Percentiles rank a stretch among this genome's conserved stretches.
These are phyloP conservation scores for Crax fasciolata DNA, from an alignment of 2,797 vertebrate genomes.

Conservation along the genomic window DNA sequence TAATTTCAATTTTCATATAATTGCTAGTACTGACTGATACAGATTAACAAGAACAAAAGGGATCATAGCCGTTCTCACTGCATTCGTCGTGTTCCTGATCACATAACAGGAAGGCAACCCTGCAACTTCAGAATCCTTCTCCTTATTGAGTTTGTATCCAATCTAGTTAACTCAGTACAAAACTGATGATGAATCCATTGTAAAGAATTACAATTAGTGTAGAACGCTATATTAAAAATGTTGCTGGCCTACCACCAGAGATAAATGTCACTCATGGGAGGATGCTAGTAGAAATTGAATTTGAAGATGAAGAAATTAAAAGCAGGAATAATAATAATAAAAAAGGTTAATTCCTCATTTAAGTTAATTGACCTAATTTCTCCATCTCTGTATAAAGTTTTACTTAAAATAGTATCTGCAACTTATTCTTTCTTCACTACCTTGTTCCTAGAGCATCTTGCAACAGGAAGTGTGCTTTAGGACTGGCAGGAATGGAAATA, in stretches of 20 bases:
- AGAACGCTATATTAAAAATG: neutral
- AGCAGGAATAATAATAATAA: neutral
- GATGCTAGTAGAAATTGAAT: accelerated
- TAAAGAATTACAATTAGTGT: neutral
- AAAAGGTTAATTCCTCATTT: neutral
- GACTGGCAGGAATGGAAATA: neutral
- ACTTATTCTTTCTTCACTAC: neutral
- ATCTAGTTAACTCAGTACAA: neutral
- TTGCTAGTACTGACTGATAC: neutral
- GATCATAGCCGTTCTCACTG: neutral
- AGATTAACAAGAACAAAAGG: neutral
- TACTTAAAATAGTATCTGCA: neutral
- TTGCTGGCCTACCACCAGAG: neutral
- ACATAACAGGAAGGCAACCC: neutral
- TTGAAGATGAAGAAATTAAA: neutral
- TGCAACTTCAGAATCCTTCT: neutral
- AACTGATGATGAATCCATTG: neutral
- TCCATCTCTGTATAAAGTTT: neutral
- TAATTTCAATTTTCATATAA: neutral
- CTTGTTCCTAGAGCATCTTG: neutral
- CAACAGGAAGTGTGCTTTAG: neutral
- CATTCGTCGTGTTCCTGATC: neutral
- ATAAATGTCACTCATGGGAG: neutral
- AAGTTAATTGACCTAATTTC: neutral
- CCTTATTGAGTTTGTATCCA: neutral